A percentile compares a stretch with the other conserved stretches of the same genome.
These are phyloP conservation scores for Cyclura pinguis DNA, from an alignment of 2,797 vertebrate species.

Conservation along the genomic window DNA sequence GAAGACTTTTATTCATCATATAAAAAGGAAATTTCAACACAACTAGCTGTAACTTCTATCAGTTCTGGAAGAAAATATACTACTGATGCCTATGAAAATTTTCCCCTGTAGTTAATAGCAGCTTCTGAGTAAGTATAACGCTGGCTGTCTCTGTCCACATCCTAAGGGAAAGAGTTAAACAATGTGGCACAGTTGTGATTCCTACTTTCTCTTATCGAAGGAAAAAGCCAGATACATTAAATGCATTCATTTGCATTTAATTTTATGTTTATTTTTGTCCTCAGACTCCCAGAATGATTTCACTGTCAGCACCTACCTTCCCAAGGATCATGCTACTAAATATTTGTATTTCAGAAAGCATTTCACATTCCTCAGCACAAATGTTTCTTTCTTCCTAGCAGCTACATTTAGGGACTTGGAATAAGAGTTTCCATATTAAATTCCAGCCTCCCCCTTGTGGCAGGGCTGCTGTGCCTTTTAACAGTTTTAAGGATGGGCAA, in stretches of 20 bases:
- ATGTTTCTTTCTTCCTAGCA: not conserved
- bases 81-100: not conserved
- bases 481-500: too few species aligned
- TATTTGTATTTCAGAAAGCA: not conserved
- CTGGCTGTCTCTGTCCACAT: not conserved
- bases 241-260: not conserved
- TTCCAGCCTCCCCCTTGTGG: too few species aligned
- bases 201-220: not conserved
- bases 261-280: not conserved
- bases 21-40: too few species aligned
- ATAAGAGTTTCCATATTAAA: not conserved
- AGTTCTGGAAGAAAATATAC: not conserved
- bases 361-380: not conserved
- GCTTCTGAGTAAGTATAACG: not conserved
- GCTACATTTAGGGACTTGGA: not conserved
- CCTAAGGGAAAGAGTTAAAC: not conserved
- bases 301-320: not conserved
- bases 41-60: not conserved
- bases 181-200: not conserved
- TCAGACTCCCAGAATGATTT: not conserved
- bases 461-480: not conserved
- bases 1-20: too few species aligned
- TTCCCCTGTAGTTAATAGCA: not conserved
- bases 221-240: not conserved
- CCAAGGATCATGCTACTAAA: not conserved